phyloP scores from a whole-genome alignment of 2,797 vertebrate genomes.

The Tapera naevia region DNA sequence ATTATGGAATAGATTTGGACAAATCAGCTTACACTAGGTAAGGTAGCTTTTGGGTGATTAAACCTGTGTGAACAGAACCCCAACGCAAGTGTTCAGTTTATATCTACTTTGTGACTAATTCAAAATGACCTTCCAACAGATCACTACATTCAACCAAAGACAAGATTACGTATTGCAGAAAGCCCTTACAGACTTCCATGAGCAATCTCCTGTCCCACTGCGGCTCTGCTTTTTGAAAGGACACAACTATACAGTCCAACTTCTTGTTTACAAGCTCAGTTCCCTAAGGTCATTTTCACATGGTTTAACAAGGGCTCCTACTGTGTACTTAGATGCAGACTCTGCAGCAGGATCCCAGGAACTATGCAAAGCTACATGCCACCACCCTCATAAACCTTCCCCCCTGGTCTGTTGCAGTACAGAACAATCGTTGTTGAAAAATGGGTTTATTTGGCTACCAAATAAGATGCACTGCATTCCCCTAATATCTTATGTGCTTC shows the following conservation, averaged over 20 bases:
- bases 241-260: background rate
- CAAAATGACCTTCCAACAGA: background rate
- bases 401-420: background rate
- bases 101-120: background rate
- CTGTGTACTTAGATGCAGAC: background rate
- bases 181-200: background rate
- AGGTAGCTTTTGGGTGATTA: background rate
- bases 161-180: background rate
- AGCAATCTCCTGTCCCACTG: background rate
- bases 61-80: background rate
- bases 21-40: background rate
- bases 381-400: background rate
- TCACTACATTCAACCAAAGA: background rate
- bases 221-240: background rate
- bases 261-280: background rate
- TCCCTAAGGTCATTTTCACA: accelerated
- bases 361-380: background rate
- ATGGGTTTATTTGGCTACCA: background rate
- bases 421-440: background rate
- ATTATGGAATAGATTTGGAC: background rate
- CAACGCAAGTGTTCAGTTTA: background rate
- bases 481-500: background rate
- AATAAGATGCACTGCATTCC: background rate
- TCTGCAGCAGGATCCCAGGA: background rate
- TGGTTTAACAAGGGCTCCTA: background rate